Percentiles rank a stretch among this genome's conserved stretches.
These are phyloP conservation scores for Chelonia mydas DNA, from an alignment of 2,797 vertebrate species.

Conservation along the genomic window DNA sequence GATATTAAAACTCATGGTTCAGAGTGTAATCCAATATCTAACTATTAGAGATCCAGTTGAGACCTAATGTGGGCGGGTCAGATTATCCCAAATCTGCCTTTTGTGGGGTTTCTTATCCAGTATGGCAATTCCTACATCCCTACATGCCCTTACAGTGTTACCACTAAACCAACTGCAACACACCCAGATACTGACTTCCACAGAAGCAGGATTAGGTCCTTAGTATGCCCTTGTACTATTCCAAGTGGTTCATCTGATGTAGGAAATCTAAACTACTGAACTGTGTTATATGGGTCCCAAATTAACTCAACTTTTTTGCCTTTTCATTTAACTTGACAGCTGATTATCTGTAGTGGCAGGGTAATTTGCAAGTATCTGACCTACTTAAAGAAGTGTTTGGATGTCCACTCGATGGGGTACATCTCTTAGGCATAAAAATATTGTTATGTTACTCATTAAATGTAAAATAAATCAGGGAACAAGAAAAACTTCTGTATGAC, in stretches of 20 bases:
- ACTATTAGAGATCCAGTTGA: neutral
- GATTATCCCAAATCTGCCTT: neutral
- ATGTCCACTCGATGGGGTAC: neutral
- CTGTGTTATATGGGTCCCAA: neutral
- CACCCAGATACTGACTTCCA: neutral
- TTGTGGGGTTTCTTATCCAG: neutral
- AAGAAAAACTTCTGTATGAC: neutral
- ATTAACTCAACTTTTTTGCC: neutral
- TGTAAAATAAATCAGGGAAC: neutral
- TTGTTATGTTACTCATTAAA: neutral
- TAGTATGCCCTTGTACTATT: neutral
- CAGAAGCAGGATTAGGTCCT: fast-evolving
- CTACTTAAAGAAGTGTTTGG: neutral
- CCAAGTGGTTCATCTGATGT: neutral
- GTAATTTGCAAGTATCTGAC: neutral
- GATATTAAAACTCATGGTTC: neutral
- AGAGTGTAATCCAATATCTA: neutral
- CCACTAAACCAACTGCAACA: neutral
- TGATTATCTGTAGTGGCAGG: neutral
- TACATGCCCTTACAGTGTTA: neutral
- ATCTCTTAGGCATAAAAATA: neutral
- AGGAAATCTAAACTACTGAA: neutral
- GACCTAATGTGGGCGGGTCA: neutral
- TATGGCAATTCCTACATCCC: neutral
- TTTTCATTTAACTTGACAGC: neutral